Evolutionary conservation across 2,113 vertebrate species (phyloP), one percentile per base, ranked within the genome.

Genomic region (Gnathonemus longibarbis): DNA sequence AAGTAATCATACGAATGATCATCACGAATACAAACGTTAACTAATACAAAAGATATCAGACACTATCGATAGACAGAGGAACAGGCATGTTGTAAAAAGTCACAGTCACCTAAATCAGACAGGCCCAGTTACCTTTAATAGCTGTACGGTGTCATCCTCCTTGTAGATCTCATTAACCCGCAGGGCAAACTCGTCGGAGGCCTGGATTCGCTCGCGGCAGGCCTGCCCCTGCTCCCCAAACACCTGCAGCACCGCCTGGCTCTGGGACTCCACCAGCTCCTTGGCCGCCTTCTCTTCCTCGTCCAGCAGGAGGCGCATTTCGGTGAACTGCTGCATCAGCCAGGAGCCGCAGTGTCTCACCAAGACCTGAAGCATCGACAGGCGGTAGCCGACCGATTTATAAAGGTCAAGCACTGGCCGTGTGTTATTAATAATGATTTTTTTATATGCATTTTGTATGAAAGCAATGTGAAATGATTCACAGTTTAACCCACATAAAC

Each of bases 261-360:
- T 91, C 91, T 94, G 95, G 89, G 93, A 93, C 86, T 96, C 95
- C 24, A 95, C 91, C 0, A 93, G 93, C 2, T 90, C 93, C 92
- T 95, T 95, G 87, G 94, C 93, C 70, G 94, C 39, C 9, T 0
- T 89, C 91, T 96, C 95, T 52, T 96, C 96, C 91, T 96, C 94
- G 42, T 74, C 91, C 91, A 97, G 93, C 0, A 96, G 90, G 58
- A 95, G 84, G 24, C 93, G 93, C 83, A 96, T 92, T 56, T 95
- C 93, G 1, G 93, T 62, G 50, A 96, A 93, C 89, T 90, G 95
- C 83, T 85, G 91, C 1, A 90, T 93, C 89, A 96, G 89, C 90
- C 94, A 95, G 10, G 6, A 70, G 94, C 94, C 95, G 90, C 91
- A 94, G 21, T 85, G 89, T 58, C 92, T 77, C 52, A 93, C 91